Base-by-base conservation (phyloP, 2,888 invertebrate species). In the Patella ulyssiponensis region DNA sequence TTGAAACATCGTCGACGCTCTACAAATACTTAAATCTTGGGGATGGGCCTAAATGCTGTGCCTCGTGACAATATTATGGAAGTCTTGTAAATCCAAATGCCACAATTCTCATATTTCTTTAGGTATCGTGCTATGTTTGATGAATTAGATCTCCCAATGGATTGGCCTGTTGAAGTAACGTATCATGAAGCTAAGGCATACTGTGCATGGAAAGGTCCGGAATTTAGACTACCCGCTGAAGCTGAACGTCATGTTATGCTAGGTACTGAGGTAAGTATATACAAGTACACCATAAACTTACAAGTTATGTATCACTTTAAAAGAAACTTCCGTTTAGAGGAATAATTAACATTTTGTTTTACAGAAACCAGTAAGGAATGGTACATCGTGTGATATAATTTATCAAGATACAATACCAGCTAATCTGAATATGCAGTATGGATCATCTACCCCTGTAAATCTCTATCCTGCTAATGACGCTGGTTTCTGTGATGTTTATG, bases 111-210 rank as follows among this genome's bases (percentile, higher is more conserved):
- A n/a, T 52, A 11, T 33, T 33, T 33, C 33, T 33, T 33, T 4
- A 91, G 90, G 81, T 86, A 89, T 74, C 87, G 91, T 12, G 85
- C 85, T 51, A 89, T 91, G 88, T 91, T 89, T 85, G 90, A 91
- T 78, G 85, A 86, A 44, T 79, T 91, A 20, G 87, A 86, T 15
- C 86, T 91, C 88, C 90, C 91, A 0, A 79, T 82, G 85, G 84
- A 90, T 75, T 91, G 91, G 90, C 91, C 91, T 17, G 91, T 88
- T 1, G 90, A 90, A 64, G 88, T 88, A 7, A 91, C 91, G 81
- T 91, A 89, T 82, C 90, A 90, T 76, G 91, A 91, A 76, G 91
- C 91, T 12, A 88, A 88, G 72, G 91, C 91, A 1, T 91, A 83
- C 82, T 91, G 90, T 82, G 78, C 80, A 1, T 91, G 91, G 91